phyloP scores from a whole-genome alignment of 2,888 invertebrate genomes.

The Esperia sulphurella region DNA sequence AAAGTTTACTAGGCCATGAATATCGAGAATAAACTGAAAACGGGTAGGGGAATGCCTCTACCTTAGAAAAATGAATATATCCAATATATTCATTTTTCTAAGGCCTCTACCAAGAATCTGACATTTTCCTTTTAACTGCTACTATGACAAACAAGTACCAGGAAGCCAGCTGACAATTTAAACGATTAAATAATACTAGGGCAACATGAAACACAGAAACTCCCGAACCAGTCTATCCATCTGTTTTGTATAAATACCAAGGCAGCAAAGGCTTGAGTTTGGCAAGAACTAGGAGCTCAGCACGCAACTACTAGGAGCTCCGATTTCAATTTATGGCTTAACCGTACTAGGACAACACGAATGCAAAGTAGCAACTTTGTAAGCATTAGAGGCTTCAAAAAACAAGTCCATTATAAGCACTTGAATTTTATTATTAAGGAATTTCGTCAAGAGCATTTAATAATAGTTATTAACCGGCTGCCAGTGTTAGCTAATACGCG shows the following conservation, averaged over 20 bases:
- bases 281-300: constrained; percentile 4
- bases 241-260: constrained; percentile 1
- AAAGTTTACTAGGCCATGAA: constrained; percentile 9
- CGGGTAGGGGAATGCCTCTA: background rate
- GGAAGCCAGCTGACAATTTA: background rate
- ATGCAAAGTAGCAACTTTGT: constrained; percentile 6
- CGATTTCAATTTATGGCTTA: constrained; percentile 1
- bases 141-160: background rate
- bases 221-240: background rate
- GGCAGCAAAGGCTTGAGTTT: constrained; percentile 2
- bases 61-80: too few species aligned
- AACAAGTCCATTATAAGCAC: constrained; percentile 35
- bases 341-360: background rate
- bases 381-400: constrained; percentile 10
- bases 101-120: too few species aligned
- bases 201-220: background rate
- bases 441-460: constrained; percentile 66
- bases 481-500: constrained; percentile 66
- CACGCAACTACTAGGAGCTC: constrained; percentile 9
- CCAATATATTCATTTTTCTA: too few species aligned
- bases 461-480: constrained; percentile 74
- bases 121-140: too few species aligned
- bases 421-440: constrained; percentile 56
- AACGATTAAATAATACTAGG: background rate
- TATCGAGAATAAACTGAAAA: constrained; percentile 5